Base-by-base conservation (phyloP, 2,113 vertebrate genomes). In the Romanogobio albipinnatus region DNA sequence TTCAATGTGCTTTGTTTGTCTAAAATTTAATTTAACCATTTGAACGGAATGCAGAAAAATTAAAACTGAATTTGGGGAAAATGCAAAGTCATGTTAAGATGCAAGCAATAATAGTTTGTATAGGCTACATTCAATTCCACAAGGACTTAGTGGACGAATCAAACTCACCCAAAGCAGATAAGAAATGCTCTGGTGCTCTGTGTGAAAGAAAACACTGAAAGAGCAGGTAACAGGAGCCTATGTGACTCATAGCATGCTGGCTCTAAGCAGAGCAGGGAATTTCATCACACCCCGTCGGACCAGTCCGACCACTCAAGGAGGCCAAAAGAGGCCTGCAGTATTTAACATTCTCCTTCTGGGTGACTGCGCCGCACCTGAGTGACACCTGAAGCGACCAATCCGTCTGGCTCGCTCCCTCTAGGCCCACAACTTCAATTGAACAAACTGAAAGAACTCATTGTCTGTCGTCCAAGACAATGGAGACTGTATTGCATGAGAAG, bases 201-300 rank as follows among this genome's bases (percentile, higher is more conserved):
- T 62, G n/a, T 58, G 76, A 80, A 81, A 87, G 59, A 62, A 3
- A 71, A 79, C 11, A 70, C 43, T 4, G 64, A 59, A 19, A 26
- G n/a, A 83, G 51, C 29, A 78, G 85, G 85, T 83, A 83, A 85
- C 26, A 77, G 81, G 85, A 88, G n/a, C 15, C 62, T 47, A 73
- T 47, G 76, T 84, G 86, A 87, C 81, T 81, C 82, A 84, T 24
- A 36, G 26, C 0, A 1, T 47, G 19, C 10, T 76, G 33, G 39
- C 29, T 84, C 22, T 56, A 75, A 61, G 59, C 53, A 81, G 47
- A 49, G 75, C 51, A 39, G 53, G 24, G 82, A 24, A 87, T 87
- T 86, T 87, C 83, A 81, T 85, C 88, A 87, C 53, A 87, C 43
- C 88, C 62, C 8, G 76, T 56, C 83, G 1, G 8, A 85, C 88